These are phyloP conservation scores for Caenorhabditis parvicauda DNA, from an alignment of 2,888 invertebrate species.

Conservation along the genomic window DNA sequence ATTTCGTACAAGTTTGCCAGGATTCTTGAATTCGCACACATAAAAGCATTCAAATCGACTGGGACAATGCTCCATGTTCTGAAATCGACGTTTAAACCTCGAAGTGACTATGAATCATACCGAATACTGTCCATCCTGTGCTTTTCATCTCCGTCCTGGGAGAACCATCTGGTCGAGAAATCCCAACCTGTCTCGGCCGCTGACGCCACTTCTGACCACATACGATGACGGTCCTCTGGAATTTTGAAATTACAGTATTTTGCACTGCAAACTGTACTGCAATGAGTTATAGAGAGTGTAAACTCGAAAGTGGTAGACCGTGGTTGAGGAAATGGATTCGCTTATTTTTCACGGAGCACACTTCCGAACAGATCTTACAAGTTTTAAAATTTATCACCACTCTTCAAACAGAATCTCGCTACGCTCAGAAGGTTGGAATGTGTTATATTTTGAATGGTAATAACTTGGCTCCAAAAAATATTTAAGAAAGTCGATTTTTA, in stretches of 20 bases:
- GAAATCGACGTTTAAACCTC: not conserved
- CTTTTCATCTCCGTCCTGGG: slow-evolving; percentile 61
- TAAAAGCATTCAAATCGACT: slow-evolving; percentile 79
- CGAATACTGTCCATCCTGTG: slow-evolving; percentile 68
- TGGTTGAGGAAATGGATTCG: too few species aligned
- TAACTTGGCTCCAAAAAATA: too few species aligned
- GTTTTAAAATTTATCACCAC: too few species aligned
- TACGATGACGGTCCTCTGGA: slow-evolving; percentile 40
- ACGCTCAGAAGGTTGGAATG: too few species aligned
- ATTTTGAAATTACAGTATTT: not conserved
- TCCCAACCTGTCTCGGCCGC: slow-evolving; percentile 92
- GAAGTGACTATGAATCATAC: slow-evolving; percentile 46
- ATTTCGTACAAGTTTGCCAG: slow-evolving; percentile 70
- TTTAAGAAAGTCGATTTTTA: too few species aligned
- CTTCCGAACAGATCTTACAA: too few species aligned
- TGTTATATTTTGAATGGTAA: too few species aligned
- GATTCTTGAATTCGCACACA: slow-evolving; percentile 70
- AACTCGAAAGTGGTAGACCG: too few species aligned
- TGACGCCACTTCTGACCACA: slow-evolving; percentile 60
- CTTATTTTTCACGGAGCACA: too few species aligned
- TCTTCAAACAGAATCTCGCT: too few species aligned
- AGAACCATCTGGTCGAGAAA: slow-evolving; percentile 82
- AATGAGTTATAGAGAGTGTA: too few species aligned
- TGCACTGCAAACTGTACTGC: too few species aligned
- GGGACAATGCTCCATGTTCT: slow-evolving; percentile 73